Base-by-base conservation (phyloP, 37 sponge, comb jelly and placozoan genomes). In the Tethya wilhelma region DNA sequence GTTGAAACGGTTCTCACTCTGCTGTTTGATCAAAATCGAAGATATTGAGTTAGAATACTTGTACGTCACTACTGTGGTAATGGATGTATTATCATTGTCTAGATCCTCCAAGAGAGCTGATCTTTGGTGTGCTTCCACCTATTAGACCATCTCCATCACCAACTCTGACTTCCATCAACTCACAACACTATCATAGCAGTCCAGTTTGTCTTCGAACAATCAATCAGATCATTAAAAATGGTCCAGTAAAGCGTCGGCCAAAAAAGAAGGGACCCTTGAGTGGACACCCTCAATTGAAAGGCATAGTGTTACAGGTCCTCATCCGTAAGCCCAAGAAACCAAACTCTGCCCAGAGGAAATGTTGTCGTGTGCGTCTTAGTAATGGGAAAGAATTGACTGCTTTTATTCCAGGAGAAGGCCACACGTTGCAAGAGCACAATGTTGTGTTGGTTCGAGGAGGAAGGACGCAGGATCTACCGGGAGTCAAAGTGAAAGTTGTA, bases 271-370 rank as follows among this genome's bases (percentile, higher is more conserved):
- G 68, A 9, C 75, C 74, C 30, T 38, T 90, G 30, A 71, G 67
- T 17, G 83, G 87, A 1, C 46, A 63, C 14, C 93, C 90, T 2
- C 90, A 92, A 57, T 67, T 89, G 69, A 89, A 89, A 59, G 90
- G 93, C 4, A 79, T 95, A 17, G 75, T 95, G 0, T 46, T 91
- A 29, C 82, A 91, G 34, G 40, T 62, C 9, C 41, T 95, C 32
- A 80, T 62, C 2, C 75, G 90, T 1, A 87, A 80, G 28, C 95
- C 95, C 4, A 92, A 77, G 74, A 95, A 95, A 49, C 95, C 95
- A 11, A 95, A 95, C 56, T 95, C 95, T 37, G 95, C 90, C 49
- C 90, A 95, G 49, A 39, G 95, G 17, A 95, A 89, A 68, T 90
- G 91, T 59, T 86, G 85, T 36, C 82, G 84, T 1, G 94, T 95